Evolutionary conservation across 2,888 invertebrate species (phyloP).

Genomic region (Idaea biselata): DNA sequence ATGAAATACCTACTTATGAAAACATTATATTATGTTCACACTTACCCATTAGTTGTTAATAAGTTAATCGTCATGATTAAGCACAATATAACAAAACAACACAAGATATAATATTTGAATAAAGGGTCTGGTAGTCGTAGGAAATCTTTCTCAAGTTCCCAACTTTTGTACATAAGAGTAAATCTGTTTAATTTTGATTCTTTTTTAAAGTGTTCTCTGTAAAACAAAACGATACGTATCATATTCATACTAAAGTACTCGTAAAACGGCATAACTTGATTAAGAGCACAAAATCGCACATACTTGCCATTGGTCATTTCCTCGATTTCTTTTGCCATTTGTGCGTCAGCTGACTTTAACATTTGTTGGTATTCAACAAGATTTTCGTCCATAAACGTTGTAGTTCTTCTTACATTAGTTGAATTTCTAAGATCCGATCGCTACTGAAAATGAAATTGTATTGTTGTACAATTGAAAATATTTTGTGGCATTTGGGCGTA

Average conservation of each 20-base stretch:
- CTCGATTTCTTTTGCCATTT: conserved; percentile 90
- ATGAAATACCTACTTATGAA: not conserved
- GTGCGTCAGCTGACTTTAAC: conserved; percentile 85
- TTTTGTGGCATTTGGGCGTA: conserved; percentile 11
- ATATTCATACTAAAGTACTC: not conserved
- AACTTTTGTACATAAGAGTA: conserved; percentile 71
- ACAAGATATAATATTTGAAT: conserved; percentile 86
- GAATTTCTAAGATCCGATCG: conserved; percentile 70
- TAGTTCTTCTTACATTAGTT: conserved; percentile 70
- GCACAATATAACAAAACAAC: conserved; percentile 59
- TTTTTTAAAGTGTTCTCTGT: conserved; percentile 84
- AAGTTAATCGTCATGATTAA: conserved; percentile 62
- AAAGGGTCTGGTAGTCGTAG: conserved; percentile 89
- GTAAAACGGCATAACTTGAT: no score
- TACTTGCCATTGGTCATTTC: conserved; percentile 90
- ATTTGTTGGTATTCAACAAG: conserved; percentile 83
- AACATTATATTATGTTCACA: no score
- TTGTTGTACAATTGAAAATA: conserved; percentile 4
- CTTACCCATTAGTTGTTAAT: conserved; percentile 58
- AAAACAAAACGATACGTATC: conserved; percentile 36
- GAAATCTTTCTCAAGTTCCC: conserved; percentile 86
- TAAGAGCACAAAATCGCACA: conserved; percentile 31
- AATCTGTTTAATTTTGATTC: conserved; percentile 78
- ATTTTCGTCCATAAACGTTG: conserved; percentile 86
- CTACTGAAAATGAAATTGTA: conserved; percentile 61